Conservation (phyloP, 2,113 vertebrate species). For the Paradisaea rubra region DNA sequence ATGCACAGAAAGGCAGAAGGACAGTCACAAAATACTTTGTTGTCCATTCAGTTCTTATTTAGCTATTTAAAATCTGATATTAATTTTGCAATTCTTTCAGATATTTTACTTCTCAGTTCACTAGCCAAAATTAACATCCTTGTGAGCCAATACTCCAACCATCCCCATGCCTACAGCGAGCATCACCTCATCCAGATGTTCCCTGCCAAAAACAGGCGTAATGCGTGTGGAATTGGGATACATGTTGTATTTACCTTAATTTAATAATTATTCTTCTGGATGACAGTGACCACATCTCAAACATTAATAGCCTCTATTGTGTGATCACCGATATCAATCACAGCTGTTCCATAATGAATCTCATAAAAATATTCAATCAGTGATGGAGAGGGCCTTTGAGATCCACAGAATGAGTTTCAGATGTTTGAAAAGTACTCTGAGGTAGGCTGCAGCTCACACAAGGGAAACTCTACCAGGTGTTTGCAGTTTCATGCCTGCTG, state of each 20-base stretch:
- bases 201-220: background rate
- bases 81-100: constrained; percentile 2
- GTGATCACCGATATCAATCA: constrained; percentile 49
- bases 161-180: background rate
- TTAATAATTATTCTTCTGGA: constrained; percentile 60
- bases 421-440: constrained; percentile 49
- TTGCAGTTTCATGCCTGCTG: constrained; percentile 64
- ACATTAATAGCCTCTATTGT: constrained; percentile 51
- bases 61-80: background rate
- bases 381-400: constrained; percentile 64
- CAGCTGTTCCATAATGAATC: constrained; percentile 56
- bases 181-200: constrained; percentile 30
- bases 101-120: constrained; percentile 6
- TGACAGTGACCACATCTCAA: constrained; percentile 47
- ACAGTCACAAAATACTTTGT: background rate
- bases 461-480: constrained; percentile 64
- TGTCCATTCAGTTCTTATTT: background rate
- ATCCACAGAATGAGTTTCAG: constrained; percentile 64
- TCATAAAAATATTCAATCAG: constrained; percentile 53
- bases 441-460: constrained; percentile 53
- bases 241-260: constrained; percentile 43
- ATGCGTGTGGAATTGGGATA: background rate
- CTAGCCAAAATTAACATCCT: constrained; percentile 28
- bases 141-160: background rate
- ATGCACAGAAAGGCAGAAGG: background rate